phyloP scores from a whole-genome alignment of 1,140 invertebrate species.

The Sitophilus oryzae region DNA sequence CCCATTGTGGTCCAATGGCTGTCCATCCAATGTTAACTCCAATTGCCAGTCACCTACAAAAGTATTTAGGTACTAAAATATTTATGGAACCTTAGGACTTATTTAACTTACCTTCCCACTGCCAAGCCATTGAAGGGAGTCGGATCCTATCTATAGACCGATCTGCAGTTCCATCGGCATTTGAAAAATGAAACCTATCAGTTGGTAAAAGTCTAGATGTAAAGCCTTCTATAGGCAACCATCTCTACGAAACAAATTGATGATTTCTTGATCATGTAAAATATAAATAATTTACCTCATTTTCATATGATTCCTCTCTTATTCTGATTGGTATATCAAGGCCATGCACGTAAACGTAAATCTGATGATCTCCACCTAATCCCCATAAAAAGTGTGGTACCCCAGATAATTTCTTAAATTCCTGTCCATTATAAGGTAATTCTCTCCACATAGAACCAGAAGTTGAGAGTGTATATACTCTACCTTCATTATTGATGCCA shows the following conservation, averaged over 20 bases:
- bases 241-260: slow-evolving; percentile 54
- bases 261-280: not conserved
- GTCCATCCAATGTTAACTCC: slow-evolving; percentile 79
- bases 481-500: slow-evolving; percentile 79
- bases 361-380: slow-evolving; percentile 83
- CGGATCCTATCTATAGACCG: slow-evolving; percentile 72
- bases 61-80: not conserved
- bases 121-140: slow-evolving; percentile 85
- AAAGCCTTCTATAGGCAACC: slow-evolving; percentile 87
- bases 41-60: slow-evolving; percentile 71
- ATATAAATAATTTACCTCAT: slow-evolving; percentile 58
- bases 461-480: slow-evolving; percentile 75
- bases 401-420: slow-evolving; percentile 81
- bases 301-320: slow-evolving; percentile 86
- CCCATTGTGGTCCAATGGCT: slow-evolving; percentile 81
- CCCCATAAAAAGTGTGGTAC: slow-evolving; percentile 83
- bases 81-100: not conserved
- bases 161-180: slow-evolving; percentile 71
- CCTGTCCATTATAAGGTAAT: slow-evolving; percentile 74
- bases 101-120: slow-evolving; percentile 77
- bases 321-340: slow-evolving; percentile 84
- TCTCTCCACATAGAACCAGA: slow-evolving; percentile 75
- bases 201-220: slow-evolving; percentile 74
- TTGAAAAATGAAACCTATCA: slow-evolving; percentile 79
- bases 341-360: slow-evolving; percentile 84